phyloP scores from a whole-genome alignment of 23 tunicate species.

The Halocynthia aurantium region DNA sequence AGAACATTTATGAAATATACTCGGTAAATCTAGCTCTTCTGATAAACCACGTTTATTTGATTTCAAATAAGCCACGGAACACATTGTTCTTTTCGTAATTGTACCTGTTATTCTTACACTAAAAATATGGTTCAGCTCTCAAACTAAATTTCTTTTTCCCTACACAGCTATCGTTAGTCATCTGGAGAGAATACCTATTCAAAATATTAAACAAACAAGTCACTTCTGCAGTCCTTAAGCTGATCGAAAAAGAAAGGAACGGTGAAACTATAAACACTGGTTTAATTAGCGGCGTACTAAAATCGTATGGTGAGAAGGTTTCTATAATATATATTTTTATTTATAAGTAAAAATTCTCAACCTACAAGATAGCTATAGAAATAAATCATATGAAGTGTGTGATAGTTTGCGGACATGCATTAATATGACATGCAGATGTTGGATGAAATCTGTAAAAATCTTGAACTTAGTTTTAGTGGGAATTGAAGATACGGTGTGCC shows the following conservation, averaged over 20 bases:
- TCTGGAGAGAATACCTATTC: conserved; percentile 84
- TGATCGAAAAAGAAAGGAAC: conserved; percentile 92
- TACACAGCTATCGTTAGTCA: conserved; percentile 62
- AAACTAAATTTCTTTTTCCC: not conserved
- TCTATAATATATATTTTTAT: not conserved
- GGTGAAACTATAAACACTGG: conserved; percentile 95
- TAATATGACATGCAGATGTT: not conserved
- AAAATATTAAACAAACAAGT: conserved; percentile 82
- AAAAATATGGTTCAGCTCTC: too few species aligned
- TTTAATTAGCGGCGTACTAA: conserved; percentile 70
- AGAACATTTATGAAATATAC: conserved; percentile 84
- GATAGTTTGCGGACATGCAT: not conserved
- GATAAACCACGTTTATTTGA: too few species aligned
- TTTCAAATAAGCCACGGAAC: too few species aligned
- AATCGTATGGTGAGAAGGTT: conserved; percentile 82
- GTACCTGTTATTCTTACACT: too few species aligned
- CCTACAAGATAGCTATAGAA: not conserved
- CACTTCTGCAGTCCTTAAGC: conserved; percentile 81
- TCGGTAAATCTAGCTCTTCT: conserved; percentile 34
- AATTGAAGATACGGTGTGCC: not conserved
- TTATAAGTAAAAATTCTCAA: not conserved
- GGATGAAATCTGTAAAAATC: not conserved
- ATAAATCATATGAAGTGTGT: not conserved
- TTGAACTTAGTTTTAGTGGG: not conserved
- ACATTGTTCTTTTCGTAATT: too few species aligned